These are phyloP conservation scores for Sander lucioperca DNA, from an alignment of 2,113 vertebrate genomes.

Conservation along the genomic window DNA sequence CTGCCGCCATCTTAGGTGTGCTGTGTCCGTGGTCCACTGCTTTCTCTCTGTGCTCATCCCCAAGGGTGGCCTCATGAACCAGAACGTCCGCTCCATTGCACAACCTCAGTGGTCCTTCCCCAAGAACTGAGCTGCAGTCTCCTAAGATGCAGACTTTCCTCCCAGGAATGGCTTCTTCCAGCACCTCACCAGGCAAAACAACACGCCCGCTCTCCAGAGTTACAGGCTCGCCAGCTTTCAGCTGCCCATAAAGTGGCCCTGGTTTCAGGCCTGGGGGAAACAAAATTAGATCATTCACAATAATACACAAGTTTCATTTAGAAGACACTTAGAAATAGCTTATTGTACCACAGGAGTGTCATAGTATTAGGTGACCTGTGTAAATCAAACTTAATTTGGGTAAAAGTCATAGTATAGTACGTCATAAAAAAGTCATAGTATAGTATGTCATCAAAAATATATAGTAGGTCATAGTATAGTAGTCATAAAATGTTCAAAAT, in stretches of 20 bases:
- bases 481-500: background rate
- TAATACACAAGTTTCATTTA: background rate
- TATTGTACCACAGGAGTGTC: background rate
- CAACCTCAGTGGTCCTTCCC: conserved; percentile 73
- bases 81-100: conserved; percentile 88
- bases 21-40: conserved; percentile 92
- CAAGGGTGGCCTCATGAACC: conserved; percentile 93
- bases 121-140: conserved; percentile 88
- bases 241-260: conserved; percentile 89
- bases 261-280: conserved; percentile 87
- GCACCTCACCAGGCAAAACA: conserved; percentile 84
- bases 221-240: conserved; percentile 87
- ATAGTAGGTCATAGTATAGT: background rate
- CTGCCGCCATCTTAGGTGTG: conserved; percentile 89
- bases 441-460: background rate
- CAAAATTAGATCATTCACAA: background rate
- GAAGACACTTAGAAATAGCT: background rate
- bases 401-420: too few species aligned
- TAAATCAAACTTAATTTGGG: background rate
- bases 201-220: conserved; percentile 84
- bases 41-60: conserved; percentile 87
- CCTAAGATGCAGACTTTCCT: conserved; percentile 93
- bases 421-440: background rate
- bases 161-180: conserved; percentile 86
- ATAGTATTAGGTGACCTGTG: background rate